phyloP scores from a whole-genome alignment of 2,113 vertebrate genomes.

The Passer domesticus region DNA sequence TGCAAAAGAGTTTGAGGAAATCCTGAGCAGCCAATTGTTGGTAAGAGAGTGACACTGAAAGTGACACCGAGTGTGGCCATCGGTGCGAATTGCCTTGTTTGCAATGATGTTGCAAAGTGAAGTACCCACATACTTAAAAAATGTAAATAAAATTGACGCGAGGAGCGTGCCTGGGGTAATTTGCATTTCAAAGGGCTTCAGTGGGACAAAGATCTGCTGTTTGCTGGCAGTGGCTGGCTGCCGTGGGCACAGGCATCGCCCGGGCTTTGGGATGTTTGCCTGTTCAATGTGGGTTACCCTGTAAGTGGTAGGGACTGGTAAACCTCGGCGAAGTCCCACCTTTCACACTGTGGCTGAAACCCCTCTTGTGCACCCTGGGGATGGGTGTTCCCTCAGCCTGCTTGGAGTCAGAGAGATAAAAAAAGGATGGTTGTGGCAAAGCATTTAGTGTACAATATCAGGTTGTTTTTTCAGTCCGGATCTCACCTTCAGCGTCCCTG shows the following conservation, averaged over 20 bases:
- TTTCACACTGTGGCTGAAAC: neutral
- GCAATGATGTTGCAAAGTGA: no score
- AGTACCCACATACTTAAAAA: rapidly evolving
- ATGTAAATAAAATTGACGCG: rapidly evolving
- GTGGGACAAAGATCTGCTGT: neutral
- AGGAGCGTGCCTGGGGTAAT: rapidly evolving
- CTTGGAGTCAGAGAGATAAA: rapidly evolving
- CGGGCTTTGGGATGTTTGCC: neutral
- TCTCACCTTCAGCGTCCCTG: neutral
- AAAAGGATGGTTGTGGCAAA: neutral
- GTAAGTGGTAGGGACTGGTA: neutral
- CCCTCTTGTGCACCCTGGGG: neutral
- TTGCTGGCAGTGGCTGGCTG: constrained; percentile 51
- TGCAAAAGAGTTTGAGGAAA: rapidly evolving
- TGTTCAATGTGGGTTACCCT: neutral
- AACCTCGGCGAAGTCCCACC: neutral
- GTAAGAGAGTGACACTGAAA: rapidly evolving
- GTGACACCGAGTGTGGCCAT: rapidly evolving
- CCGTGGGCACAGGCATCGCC: neutral
- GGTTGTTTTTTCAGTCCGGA: no score
- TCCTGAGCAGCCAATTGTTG: rapidly evolving
- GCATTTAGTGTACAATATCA: rapidly evolving
- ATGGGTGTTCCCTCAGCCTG: neutral
- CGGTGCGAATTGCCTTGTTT: rapidly evolving
- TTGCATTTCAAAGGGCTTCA: neutral